Conservation (phyloP, 2,797 vertebrate species). For the Coreius guichenoti region DNA sequence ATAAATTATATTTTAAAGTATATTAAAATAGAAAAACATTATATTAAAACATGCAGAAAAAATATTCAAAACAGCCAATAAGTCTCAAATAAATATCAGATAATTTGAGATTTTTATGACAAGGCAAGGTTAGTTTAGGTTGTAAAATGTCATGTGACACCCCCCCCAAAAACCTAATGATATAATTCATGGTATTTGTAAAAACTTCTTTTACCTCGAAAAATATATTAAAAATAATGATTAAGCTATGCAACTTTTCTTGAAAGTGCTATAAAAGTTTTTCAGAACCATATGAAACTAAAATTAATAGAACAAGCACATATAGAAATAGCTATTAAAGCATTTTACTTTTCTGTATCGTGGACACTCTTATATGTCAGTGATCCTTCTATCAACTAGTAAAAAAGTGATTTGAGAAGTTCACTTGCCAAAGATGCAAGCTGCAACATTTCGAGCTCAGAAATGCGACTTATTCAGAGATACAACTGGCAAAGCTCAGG, state of each 20-base stretch:
- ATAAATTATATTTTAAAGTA: too few relatives aligned
- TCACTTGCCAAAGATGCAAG: background rate
- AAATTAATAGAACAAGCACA: background rate
- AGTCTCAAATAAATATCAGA: too few relatives aligned
- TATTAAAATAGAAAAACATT: too few relatives aligned
- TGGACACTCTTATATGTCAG: background rate
- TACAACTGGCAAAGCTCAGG: background rate
- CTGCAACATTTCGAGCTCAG: background rate
- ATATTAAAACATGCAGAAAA: too few relatives aligned
- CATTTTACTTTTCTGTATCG: background rate
- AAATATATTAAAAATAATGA: background rate
- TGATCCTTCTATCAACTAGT: background rate
- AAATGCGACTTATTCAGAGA: constrained; percentile 1
- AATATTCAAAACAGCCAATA: too few relatives aligned
- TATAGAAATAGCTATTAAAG: background rate
- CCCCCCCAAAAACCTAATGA: background rate
- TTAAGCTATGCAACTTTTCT: background rate
- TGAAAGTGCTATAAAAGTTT: background rate
- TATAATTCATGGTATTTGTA: background rate
- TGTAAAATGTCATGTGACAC: too few relatives aligned
- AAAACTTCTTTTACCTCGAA: background rate
- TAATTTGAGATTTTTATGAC: too few relatives aligned
- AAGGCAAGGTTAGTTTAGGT: too few relatives aligned
- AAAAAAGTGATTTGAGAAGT: background rate
- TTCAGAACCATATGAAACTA: background rate